phyloP scores from a whole-genome alignment of 2,888 invertebrate species.

The Morpho deidamia region DNA sequence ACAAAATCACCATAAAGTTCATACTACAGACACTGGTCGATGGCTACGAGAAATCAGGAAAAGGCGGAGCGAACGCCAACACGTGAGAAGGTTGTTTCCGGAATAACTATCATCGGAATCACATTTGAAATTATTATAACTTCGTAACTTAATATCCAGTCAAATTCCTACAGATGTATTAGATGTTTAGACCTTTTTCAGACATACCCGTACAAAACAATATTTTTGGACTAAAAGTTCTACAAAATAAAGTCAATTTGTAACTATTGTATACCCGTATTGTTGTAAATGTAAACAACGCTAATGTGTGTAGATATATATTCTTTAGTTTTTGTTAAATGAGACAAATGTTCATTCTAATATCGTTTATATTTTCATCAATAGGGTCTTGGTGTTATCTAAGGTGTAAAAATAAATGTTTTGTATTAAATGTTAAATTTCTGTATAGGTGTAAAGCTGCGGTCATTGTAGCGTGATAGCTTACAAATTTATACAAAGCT shows the following conservation, averaged over 20 bases:
- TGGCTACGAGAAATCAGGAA: constrained; percentile 82
- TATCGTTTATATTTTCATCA: background rate
- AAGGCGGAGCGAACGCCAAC: constrained; percentile 32
- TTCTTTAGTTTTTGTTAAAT: background rate
- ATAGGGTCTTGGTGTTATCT: background rate
- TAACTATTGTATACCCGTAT: background rate
- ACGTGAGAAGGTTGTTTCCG: constrained; percentile 32
- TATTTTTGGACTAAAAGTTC: background rate
- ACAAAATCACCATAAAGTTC: constrained; percentile 93
- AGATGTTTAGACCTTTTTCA: no score
- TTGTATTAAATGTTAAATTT: background rate
- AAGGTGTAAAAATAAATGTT: background rate
- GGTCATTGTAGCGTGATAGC: background rate
- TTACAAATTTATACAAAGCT: no score
- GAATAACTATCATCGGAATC: background rate
- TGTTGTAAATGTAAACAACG: background rate
- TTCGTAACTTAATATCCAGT: no score
- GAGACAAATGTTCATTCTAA: background rate
- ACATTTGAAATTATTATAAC: no score
- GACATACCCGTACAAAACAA: background rate
- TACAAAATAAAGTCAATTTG: background rate
- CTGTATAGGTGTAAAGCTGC: background rate
- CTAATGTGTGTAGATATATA: background rate
- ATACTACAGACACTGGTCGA: constrained; percentile 91
- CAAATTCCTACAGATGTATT: no score